A percentile compares a stretch with the other conserved stretches of the same genome.
These are phyloP conservation scores for Solea solea DNA, from an alignment of 2,113 vertebrate genomes.

Conservation along the genomic window DNA sequence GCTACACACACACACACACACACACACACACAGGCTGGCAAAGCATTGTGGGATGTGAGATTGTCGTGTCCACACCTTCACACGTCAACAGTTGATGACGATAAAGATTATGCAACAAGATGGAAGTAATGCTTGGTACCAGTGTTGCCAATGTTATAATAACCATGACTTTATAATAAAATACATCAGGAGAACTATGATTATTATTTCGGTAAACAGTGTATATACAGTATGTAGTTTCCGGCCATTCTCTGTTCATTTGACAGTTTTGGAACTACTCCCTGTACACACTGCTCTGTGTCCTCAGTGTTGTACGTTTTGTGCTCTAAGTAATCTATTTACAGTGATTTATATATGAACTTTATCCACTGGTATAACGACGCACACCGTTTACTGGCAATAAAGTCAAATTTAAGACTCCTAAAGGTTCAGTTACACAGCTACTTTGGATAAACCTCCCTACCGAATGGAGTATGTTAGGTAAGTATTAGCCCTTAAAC, in stretches of 20 bases:
- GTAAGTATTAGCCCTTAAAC: constrained; percentile 6
- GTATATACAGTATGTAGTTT: too few species aligned
- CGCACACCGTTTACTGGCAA: neutral
- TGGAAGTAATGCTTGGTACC: too few species aligned
- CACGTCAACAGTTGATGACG: too few species aligned
- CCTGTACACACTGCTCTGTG: neutral
- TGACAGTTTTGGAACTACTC: neutral
- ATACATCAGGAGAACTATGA: too few species aligned
- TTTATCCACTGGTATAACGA: neutral
- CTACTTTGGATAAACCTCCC: constrained; percentile 19
- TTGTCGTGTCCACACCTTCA: too few species aligned
- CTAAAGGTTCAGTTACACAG: neutral
- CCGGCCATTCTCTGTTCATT: neutral
- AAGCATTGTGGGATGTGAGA: too few species aligned
- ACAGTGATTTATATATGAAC: neutral
- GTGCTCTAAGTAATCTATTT: constrained; percentile 13
- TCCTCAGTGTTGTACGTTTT: constrained; percentile 10
- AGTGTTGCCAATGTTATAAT: too few species aligned
- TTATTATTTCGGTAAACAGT: too few species aligned
- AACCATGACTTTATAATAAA: too few species aligned
- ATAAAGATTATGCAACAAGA: too few species aligned
- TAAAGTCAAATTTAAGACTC: neutral
- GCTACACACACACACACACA: too few species aligned
- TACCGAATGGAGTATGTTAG: constrained; percentile 16
- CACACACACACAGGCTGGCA: too few species aligned